Base-by-base conservation (phyloP, 2,888 invertebrate genomes). In the Malachius bipustulatus region DNA sequence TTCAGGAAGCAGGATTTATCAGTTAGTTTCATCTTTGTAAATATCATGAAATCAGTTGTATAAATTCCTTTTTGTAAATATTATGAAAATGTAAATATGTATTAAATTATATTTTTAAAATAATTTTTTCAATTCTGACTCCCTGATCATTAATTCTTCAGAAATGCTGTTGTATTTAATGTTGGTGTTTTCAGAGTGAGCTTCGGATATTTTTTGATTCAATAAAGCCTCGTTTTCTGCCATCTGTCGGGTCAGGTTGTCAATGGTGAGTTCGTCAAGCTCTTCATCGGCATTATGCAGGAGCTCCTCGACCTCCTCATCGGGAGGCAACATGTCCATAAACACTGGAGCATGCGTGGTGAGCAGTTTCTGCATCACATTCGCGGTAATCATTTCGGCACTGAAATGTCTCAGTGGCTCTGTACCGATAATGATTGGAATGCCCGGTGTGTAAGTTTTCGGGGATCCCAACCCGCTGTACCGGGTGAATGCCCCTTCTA, bases 1-100 rank as follows among this genome's bases (percentile, higher is more conserved):
- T 85, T 31, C 63, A 72, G 35, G 63, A 67, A 52, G 71, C 71
- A 1, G 72, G 72, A 1, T 57, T 75, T 16, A 56, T 75, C 30
- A 42, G 41, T 36, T 38, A 36, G 36, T 28, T 14, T 36, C 11
- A 19, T 19, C n/a, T 8, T n/a, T 19, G 6, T n/a, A 19, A 19
- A 8, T n/a, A 19, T 19, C n/a, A 8, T 19, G 6, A 19, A 19
- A 19, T 6, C 6, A 19, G 24, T 8, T n/a, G n/a, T n/a, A n/a
- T n/a, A n/a, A n/a, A n/a, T 19, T 6, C 24, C 24, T 19, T 19
- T 19, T 19, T 8, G 24, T 19, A 19, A 6, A 19, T 8, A 19
- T 19, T n/a, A n/a, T n/a, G n/a, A n/a, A n/a, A n/a, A n/a, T n/a
- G n/a, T n/a, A n/a, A n/a, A n/a, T n/a, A n/a, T n/a, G n/a, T n/a